Percentiles rank a stretch among this genome's conserved stretches.
These are phyloP conservation scores for Pao palembangensis DNA, from an alignment of 2,113 vertebrate genomes.

Conservation along the genomic window DNA sequence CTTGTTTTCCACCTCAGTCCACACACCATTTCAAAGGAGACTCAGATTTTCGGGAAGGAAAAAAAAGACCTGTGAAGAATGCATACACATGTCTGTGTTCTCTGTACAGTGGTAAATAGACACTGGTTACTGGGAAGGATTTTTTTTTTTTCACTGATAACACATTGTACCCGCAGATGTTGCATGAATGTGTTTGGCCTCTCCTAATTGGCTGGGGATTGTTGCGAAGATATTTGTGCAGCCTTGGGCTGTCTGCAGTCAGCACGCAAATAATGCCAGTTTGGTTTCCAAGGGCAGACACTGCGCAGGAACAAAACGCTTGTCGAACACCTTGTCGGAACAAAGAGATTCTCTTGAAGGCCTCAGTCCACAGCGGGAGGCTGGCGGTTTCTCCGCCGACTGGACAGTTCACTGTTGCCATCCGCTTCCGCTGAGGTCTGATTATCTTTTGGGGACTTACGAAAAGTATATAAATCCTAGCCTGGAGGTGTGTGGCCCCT, in stretches of 20 bases:
- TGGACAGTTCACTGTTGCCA: constrained; percentile 50
- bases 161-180: constrained; percentile 47
- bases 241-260: constrained; percentile 66
- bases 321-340: constrained; percentile 64
- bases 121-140: constrained; percentile 6
- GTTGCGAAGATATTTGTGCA: constrained; percentile 44
- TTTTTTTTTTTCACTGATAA: constrained; percentile 32
- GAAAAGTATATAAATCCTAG: constrained; percentile 55
- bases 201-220: constrained; percentile 58
- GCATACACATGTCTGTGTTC: neutral
- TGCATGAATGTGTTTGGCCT: constrained; percentile 52
- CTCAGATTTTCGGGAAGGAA: constrained; percentile 21
- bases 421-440: constrained; percentile 44
- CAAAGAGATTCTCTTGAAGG: constrained; percentile 55
- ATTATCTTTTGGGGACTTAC: constrained; percentile 64
- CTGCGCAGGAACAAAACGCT: constrained; percentile 57
- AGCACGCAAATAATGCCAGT: constrained; percentile 59
- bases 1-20: constrained; percentile 57
- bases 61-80: constrained; percentile 38
- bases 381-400: constrained; percentile 46
- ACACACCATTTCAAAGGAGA: constrained; percentile 41
- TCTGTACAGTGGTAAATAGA: neutral
- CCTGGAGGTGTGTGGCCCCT: constrained; percentile 66
- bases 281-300: constrained; percentile 66
- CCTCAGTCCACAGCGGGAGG: constrained; percentile 28